Percentiles rank a stretch among this genome's conserved stretches.
These are phyloP conservation scores for Rhingia rostrata DNA, from an alignment of 2,888 invertebrate species.

Conservation along the genomic window DNA sequence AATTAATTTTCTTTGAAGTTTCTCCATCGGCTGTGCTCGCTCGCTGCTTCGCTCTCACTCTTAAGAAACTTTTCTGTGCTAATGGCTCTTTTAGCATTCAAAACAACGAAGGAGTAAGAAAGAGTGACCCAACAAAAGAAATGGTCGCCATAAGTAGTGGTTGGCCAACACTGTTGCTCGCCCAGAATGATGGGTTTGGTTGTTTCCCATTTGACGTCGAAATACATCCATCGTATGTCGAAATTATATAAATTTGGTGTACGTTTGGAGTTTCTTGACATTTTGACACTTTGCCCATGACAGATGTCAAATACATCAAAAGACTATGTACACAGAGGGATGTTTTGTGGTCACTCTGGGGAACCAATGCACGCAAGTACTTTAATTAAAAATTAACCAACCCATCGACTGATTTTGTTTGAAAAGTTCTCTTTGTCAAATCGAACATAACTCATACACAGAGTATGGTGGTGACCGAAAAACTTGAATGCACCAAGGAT, in stretches of 20 bases:
- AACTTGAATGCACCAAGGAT: conserved; percentile 32
- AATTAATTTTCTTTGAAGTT: conserved; percentile 74
- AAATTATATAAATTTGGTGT: conserved; percentile 21
- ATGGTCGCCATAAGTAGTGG: conserved; percentile 57
- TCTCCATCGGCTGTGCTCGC: conserved; percentile 1
- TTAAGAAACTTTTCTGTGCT: conserved; percentile 56
- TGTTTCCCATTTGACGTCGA: background rate
- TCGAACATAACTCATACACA: conserved; percentile 44
- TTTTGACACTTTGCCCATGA: conserved; percentile 63
- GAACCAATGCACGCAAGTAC: background rate
- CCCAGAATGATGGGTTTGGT: background rate
- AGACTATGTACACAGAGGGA: conserved; percentile 1
- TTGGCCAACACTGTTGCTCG: conserved; percentile 35
- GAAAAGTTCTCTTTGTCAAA: background rate
- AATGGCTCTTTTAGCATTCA: conserved; percentile 69
- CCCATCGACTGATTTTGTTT: conserved; percentile 11
- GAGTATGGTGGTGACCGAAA: conserved; percentile 4
- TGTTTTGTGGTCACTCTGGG: background rate
- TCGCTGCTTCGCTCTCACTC: background rate
- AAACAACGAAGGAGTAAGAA: conserved; percentile 33
- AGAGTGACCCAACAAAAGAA: conserved; percentile 23
- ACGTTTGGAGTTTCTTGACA: conserved; percentile 54
- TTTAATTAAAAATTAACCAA: conserved; percentile 53
- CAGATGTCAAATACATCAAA: conserved; percentile 66
- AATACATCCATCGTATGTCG: conserved; percentile 9